Conservation (phyloP, 2,113 vertebrate genomes). For the Vidua macroura region DNA sequence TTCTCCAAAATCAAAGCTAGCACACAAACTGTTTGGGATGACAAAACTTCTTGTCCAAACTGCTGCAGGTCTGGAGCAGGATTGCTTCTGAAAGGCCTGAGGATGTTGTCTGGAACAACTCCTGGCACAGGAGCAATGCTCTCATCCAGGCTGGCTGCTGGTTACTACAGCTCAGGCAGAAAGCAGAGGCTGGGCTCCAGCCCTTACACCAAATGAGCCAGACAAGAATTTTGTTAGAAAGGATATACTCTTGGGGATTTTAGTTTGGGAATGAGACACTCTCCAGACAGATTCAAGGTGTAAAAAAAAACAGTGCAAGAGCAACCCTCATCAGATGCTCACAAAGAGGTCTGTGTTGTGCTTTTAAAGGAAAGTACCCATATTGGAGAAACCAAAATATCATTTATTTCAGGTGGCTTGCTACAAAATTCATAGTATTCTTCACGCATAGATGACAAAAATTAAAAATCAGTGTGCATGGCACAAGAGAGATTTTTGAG, state of each 20-base stretch:
- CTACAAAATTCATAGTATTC: not conserved
- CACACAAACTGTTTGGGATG: not conserved
- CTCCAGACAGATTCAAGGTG: constrained; percentile 12
- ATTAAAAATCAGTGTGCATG: not conserved
- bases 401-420: not conserved
- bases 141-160: not conserved
- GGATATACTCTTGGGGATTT: not conserved
- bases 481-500: not conserved
- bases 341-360: not conserved
- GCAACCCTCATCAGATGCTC: not conserved
- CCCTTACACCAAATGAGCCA: not conserved
- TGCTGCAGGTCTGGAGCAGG: not conserved
- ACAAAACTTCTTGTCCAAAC: not conserved
- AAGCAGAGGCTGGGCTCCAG: constrained; percentile 24
- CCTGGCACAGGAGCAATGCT: not conserved
- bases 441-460: not conserved
- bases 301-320: constrained; percentile 20
- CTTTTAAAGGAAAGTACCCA: not conserved
- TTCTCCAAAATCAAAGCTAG: not conserved
- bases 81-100: not conserved
- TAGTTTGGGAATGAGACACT: constrained; percentile 12
- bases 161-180: not conserved
- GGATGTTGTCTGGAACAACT: not conserved
- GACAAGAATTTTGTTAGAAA: not conserved
- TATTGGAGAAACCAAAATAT: accelerated